Percentiles rank a stretch among this genome's conserved stretches.
Conservation (phyloP, 2,888 invertebrate genomes). For the Lithophane socia region DNA sequence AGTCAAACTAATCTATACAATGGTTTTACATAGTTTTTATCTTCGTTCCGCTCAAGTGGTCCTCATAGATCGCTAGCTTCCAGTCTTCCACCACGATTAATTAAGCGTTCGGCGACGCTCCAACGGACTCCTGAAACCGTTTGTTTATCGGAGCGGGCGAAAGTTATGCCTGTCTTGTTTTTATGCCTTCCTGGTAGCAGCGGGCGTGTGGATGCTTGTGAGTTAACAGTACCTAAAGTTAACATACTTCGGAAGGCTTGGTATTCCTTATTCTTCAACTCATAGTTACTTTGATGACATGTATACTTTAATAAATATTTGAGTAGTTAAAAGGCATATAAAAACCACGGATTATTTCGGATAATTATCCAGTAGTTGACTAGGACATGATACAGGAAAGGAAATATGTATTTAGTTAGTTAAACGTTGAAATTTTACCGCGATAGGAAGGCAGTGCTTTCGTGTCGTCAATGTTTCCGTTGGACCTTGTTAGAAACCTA, state of each 20-base stretch:
- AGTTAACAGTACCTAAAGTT: conserved; percentile 24
- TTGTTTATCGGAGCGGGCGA: conserved; percentile 72
- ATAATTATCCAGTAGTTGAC: conserved; percentile 17
- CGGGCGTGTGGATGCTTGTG: conserved; percentile 54
- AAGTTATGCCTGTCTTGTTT: conserved; percentile 71
- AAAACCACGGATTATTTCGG: not conserved
- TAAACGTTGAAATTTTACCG: conserved; percentile 5
- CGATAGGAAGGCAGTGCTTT: conserved; percentile 5
- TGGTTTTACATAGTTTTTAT: conserved; percentile 33
- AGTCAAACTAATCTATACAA: conserved; percentile 16
- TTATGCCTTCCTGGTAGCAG: conserved; percentile 70
- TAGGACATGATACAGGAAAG: conserved; percentile 9
- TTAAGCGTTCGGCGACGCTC: conserved; percentile 71
- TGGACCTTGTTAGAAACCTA: conserved; percentile 15
- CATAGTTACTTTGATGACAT: not conserved
- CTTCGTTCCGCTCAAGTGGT: conserved; percentile 52
- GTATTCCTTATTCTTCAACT: not conserved
- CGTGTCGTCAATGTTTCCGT: not conserved
- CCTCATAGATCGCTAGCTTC: conserved; percentile 55
- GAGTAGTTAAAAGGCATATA: not conserved
- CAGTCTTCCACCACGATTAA: conserved; percentile 67
- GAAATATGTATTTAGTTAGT: conserved; percentile 14
- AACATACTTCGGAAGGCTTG: conserved; percentile 24
- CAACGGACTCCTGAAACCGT: conserved; percentile 67
- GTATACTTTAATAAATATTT: not conserved